These are phyloP conservation scores for Orchesellides sinensis DNA, from an alignment of 2,888 invertebrate species.

Conservation along the genomic window DNA sequence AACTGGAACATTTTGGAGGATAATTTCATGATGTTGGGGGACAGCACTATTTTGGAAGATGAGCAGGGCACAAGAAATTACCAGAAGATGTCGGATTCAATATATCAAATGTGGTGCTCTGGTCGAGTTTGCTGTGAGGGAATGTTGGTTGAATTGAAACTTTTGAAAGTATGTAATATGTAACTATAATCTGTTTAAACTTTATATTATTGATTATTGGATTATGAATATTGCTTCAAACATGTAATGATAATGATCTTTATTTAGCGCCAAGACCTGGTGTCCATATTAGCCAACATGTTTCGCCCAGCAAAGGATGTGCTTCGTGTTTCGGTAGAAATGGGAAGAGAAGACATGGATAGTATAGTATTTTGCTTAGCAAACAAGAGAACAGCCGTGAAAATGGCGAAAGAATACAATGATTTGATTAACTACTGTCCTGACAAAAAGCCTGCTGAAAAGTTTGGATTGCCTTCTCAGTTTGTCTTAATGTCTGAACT, in stretches of 20 bases:
- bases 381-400: constrained; percentile 90
- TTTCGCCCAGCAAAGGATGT: constrained; percentile 93
- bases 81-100: constrained; percentile 73
- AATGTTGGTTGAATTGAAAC: constrained; percentile 95
- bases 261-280: constrained; percentile 91
- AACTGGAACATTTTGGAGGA: constrained; percentile 73
- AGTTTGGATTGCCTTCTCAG: constrained; percentile 85
- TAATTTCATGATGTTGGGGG: constrained; percentile 73
- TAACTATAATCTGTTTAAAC: not conserved
- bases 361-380: constrained; percentile 91
- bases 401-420: constrained; percentile 93
- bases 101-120: constrained; percentile 75
- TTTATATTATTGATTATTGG: constrained; percentile 27
- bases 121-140: constrained; percentile 97
- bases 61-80: constrained; percentile 72
- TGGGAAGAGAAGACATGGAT: constrained; percentile 95
- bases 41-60: constrained; percentile 70
- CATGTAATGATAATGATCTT: not conserved
- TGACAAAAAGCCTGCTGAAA: constrained; percentile 89
- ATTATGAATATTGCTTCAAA: constrained; percentile 55
- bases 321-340: constrained; percentile 89
- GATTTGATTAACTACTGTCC: constrained; percentile 93
- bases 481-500: constrained; percentile 92
- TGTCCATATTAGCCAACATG: constrained; percentile 89
- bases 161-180: constrained; percentile 88